A percentile compares a stretch with the other conserved stretches of the same genome.
Conservation (phyloP, 35 echinoderm and acorn worm genomes). For the Apostichopus parvimensis region DNA sequence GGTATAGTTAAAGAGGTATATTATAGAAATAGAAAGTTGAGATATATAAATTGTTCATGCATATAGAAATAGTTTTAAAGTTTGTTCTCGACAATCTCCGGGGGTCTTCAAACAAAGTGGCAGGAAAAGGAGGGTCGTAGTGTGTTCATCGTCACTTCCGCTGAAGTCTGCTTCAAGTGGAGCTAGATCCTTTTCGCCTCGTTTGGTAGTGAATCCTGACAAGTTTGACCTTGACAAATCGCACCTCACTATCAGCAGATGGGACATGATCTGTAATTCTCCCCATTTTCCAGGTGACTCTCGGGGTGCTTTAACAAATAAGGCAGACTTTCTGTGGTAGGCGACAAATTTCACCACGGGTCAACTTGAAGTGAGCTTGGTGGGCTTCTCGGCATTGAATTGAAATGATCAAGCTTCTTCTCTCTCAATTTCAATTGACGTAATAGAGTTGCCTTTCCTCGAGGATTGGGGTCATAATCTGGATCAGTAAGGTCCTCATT, state of each 20-base stretch:
- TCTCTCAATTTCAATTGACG: neutral
- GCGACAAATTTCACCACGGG: neutral
- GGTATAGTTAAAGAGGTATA: no score
- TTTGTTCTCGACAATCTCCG: slow-evolving; percentile 36
- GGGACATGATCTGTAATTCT: neutral
- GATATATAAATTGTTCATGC: no score
- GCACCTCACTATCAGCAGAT: neutral
- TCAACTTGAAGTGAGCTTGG: neutral
- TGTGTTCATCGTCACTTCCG: neutral
- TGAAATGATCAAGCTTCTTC: neutral
- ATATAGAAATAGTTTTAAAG: no score
- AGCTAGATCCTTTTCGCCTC: slow-evolving; percentile 3
- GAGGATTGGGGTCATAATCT: neutral
- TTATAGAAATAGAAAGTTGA: no score
- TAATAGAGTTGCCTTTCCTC: no score
- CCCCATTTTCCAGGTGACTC: neutral
- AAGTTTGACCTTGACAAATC: neutral
- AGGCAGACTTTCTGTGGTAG: slow-evolving; percentile 6
- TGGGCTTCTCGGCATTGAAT: no score
- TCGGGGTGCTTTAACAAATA: neutral
- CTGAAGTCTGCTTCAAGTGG: neutral
- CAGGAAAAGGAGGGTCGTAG: neutral
- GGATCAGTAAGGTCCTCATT: neutral
- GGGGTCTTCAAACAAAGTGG: neutral
- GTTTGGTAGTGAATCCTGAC: slow-evolving; percentile 2